Base-by-base conservation (phyloP, 2,888 invertebrate species). In the Aelia acuminata region DNA sequence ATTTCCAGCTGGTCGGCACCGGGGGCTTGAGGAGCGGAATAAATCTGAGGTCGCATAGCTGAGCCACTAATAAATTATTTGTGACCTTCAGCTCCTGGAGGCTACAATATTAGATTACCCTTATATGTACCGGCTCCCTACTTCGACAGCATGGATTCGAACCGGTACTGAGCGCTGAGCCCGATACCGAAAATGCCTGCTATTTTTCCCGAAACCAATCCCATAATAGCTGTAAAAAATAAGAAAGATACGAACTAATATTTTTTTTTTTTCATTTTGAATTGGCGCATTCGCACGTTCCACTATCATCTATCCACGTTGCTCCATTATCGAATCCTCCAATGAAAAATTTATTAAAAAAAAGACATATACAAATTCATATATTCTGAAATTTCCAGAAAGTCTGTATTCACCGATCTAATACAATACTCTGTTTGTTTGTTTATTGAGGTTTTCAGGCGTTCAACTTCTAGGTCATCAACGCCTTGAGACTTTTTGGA, bases 101-200 rank as follows among this genome's bases (percentile, higher is more conserved):
- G 75, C 75, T 75, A 75, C 75, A 75, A 35, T 75, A 75, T 75
- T 75, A 75, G 75, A 75, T 75, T 75, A 75, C 75, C 75, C 75
- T 75, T 75, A 75, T 75, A 75, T 39, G 75, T 75, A 39, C 20
- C 75, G 75, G 75, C 75, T 75, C 39, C 39, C 75, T 35, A 35
- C 75, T 35, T 75, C 75, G 75, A 75, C 75, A 75, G 75, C 75
- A 57, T 8, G 26, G 57, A 26, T 57, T 26, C 57, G 26, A 57
- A 57, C 57, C 57, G 57, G 57, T 57, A 57, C 57, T 57, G 57
- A 57, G 10, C 50, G 50, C 50, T 53, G 18, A 8, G 50, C 50
- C 50, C 50, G 7, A 57, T 57, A n/a, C 26, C 57, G 57, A 57
- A 57, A 57, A 57, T 57, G 13, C 26, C 57, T 57, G 26, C 57